Percentiles rank a stretch among this genome's conserved stretches.
These are phyloP conservation scores for Somateria mollissima DNA, from an alignment of 2,797 vertebrate species.

Conservation along the genomic window DNA sequence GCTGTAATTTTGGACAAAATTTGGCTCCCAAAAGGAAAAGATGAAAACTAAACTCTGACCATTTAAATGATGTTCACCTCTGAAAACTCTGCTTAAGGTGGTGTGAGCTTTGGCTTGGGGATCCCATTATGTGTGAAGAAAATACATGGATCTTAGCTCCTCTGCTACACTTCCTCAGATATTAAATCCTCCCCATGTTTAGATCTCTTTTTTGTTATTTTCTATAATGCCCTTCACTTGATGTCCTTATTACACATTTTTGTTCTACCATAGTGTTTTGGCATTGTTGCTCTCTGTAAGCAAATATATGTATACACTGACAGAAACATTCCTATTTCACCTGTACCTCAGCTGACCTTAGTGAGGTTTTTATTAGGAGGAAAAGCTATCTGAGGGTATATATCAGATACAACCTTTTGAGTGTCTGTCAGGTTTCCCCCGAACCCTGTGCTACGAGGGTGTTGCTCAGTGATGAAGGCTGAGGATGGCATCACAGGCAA, in stretches of 20 bases:
- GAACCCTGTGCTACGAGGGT: background rate
- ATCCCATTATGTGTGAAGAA: background rate
- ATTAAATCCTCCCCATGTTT: background rate
- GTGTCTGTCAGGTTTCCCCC: background rate
- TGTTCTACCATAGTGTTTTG: background rate
- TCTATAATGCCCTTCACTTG: background rate
- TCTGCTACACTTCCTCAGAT: background rate
- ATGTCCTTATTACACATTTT: background rate
- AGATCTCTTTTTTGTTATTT: background rate
- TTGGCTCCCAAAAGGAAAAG: background rate
- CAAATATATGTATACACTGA: background rate
- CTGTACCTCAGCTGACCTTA: background rate
- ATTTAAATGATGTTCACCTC: background rate
- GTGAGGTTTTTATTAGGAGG: background rate
- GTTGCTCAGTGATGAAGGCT: background rate
- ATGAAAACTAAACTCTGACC: background rate
- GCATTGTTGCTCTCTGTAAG: background rate
- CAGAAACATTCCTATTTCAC: background rate
- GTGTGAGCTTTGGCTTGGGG: background rate
- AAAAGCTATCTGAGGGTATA: background rate
- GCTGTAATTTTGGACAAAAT: background rate
- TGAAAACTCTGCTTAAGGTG: background rate
- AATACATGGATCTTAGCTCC: background rate
- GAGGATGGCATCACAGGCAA: fast-evolving
- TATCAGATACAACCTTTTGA: background rate